phyloP scores from a whole-genome alignment of 2,113 vertebrate species.

The Archocentrus centrarchus region DNA sequence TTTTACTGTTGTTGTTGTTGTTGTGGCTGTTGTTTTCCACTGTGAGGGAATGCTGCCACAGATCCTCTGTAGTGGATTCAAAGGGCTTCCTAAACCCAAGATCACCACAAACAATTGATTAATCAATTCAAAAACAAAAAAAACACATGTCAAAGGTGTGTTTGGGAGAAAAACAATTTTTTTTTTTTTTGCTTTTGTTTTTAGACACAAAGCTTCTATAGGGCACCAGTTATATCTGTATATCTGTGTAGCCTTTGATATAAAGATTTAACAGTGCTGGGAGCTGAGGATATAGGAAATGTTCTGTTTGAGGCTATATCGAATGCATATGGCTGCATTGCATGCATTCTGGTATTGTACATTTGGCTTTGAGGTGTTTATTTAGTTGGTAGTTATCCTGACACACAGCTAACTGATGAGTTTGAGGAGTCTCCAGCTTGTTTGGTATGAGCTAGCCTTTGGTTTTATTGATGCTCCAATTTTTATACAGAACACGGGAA shows the following conservation, averaged over 20 bases:
- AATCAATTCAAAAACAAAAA: slow-evolving; percentile 1
- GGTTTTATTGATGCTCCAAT: neutral
- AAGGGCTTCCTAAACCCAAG: slow-evolving; percentile 26
- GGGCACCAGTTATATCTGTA: neutral
- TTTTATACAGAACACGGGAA: neutral
- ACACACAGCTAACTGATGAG: neutral
- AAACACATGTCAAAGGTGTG: slow-evolving; percentile 15
- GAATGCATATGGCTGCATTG: neutral
- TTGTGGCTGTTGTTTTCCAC: slow-evolving; percentile 19
- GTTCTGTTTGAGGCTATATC: neutral
- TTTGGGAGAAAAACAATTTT: slow-evolving; percentile 30
- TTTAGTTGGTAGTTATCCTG: neutral
- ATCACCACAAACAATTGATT: slow-evolving; percentile 23
- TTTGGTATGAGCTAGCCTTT: neutral
- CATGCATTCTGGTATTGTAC: neutral
- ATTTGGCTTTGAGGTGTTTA: neutral
- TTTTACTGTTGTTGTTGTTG: neutral
- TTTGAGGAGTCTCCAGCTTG: neutral
- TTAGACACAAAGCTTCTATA: neutral
- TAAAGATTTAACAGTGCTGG: slow-evolving; percentile 2
- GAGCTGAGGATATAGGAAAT: neutral
- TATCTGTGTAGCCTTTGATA: slow-evolving; percentile 14
- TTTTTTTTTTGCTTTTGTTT: neutral
- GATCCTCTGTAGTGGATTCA: slow-evolving; percentile 31
- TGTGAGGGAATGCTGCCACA: neutral